These are phyloP conservation scores for Euwallacea fornicatus DNA, from an alignment of 1,140 invertebrate genomes.

Conservation along the genomic window DNA sequence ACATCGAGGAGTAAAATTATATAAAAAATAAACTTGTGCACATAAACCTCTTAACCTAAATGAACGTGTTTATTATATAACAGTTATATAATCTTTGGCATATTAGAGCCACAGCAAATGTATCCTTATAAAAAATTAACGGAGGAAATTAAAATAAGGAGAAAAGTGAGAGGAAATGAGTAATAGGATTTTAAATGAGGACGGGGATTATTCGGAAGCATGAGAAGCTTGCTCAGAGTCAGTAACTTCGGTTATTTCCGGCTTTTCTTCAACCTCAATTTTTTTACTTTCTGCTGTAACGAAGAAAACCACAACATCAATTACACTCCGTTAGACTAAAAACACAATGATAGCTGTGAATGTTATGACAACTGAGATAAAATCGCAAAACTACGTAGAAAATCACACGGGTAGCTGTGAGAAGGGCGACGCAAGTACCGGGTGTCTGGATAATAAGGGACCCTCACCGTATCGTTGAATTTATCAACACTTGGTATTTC, in stretches of 20 bases:
- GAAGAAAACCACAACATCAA: conserved; percentile 46
- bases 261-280: conserved; percentile 45
- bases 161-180: conserved; percentile 2
- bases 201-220: conserved; percentile 43
- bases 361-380: too few species aligned
- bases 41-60: conserved; percentile 19
- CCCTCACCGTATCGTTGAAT: too few species aligned
- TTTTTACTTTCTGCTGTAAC: conserved; percentile 47
- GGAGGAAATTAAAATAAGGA: not conserved
- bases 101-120: too few species aligned
- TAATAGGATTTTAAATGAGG: conserved; percentile 18
- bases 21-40: conserved; percentile 36
- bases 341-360: not conserved
- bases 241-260: conserved; percentile 49
- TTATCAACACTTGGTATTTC: too few species aligned
- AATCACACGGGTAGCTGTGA: too few species aligned
- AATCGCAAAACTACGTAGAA: too few species aligned
- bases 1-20: conserved; percentile 20
- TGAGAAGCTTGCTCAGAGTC: conserved; percentile 34
- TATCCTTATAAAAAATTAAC: too few species aligned
- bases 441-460: too few species aligned
- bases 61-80: not conserved
- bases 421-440: too few species aligned
- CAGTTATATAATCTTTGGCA: not conserved
- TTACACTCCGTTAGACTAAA: conserved; percentile 29